Evolutionary conservation across 1,140 invertebrate species (phyloP).

Genomic region (Hetaerina americana): DNA sequence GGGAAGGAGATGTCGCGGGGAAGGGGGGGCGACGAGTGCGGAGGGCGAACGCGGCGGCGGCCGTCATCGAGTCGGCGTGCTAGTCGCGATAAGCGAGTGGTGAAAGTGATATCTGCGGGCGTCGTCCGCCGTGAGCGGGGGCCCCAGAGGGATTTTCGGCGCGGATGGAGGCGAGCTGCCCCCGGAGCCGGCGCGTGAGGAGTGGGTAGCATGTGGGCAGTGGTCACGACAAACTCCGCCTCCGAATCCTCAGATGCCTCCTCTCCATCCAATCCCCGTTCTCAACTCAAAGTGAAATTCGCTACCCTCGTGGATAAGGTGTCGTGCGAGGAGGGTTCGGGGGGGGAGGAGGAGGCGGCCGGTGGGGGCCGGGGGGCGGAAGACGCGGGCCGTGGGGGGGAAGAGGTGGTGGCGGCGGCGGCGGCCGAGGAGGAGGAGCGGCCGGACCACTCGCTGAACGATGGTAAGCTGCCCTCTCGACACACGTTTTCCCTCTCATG

Average conservation of each 20-base stretch:
- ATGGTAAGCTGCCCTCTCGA: too few species aligned
- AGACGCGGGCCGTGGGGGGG: too few species aligned
- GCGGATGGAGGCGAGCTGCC: neutral
- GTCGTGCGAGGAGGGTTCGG: neutral
- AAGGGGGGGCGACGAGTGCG: too few species aligned
- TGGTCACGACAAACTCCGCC: neutral
- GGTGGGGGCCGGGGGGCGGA: too few species aligned
- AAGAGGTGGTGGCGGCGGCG: too few species aligned
- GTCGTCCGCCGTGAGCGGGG: neutral
- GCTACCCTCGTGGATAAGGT: neutral
- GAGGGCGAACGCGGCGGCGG: too few species aligned
- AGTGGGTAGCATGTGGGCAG: neutral
- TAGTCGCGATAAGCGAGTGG: neutral
- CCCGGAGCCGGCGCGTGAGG: neutral
- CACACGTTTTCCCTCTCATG: too few species aligned
- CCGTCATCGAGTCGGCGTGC: neutral
- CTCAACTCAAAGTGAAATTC: neutral
- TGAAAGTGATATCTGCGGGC: neutral
- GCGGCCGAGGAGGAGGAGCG: too few species aligned
- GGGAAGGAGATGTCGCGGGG: neutral
- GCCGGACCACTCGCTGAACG: too few species aligned
- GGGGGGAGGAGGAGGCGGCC: neutral
- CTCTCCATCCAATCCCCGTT: neutral
- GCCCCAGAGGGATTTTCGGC: neutral
- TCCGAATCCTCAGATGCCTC: neutral